phyloP scores from a whole-genome alignment of 1,140 invertebrate species.

The Ips typographus region DNA sequence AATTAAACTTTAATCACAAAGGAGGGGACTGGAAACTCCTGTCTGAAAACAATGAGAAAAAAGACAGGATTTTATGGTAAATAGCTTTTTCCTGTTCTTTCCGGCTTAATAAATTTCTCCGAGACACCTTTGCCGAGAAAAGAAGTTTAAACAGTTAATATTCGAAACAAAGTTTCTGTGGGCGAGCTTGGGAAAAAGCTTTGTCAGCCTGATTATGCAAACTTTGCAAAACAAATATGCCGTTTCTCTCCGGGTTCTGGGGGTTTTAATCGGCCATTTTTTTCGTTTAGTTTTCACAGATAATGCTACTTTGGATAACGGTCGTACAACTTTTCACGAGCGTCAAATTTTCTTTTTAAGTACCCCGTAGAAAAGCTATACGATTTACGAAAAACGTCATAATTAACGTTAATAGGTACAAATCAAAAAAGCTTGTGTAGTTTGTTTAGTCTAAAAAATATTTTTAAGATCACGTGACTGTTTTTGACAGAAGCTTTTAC shows the following conservation, averaged over 20 bases:
- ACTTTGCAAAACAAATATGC: constrained; percentile 9
- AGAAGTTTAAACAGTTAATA: constrained; percentile 14
- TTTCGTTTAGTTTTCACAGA: no score
- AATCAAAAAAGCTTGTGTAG: no score
- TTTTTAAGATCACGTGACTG: no score
- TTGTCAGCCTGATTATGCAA: constrained; percentile 4
- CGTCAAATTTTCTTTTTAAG: no score
- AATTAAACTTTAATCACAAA: background rate
- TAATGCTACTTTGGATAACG: no score
- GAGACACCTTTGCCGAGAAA: constrained; percentile 6
- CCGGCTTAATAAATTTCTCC: background rate
- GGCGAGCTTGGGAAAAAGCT: constrained; percentile 9
- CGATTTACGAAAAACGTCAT: no score
- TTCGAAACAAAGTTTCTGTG: constrained; percentile 10
- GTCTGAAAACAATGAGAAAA: background rate
- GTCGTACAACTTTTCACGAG: no score
- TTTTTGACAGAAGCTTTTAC: no score
- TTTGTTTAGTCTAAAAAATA: no score
- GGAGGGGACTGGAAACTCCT: background rate
- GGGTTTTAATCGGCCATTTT: background rate
- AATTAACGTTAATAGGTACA: no score
- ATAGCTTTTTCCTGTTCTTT: constrained; percentile 7
- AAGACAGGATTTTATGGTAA: constrained; percentile 1
- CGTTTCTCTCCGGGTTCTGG: constrained; percentile 1
- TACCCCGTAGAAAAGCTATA: no score